Conservation (phyloP, 2,113 vertebrate species). For the Engystomops pustulosus region DNA sequence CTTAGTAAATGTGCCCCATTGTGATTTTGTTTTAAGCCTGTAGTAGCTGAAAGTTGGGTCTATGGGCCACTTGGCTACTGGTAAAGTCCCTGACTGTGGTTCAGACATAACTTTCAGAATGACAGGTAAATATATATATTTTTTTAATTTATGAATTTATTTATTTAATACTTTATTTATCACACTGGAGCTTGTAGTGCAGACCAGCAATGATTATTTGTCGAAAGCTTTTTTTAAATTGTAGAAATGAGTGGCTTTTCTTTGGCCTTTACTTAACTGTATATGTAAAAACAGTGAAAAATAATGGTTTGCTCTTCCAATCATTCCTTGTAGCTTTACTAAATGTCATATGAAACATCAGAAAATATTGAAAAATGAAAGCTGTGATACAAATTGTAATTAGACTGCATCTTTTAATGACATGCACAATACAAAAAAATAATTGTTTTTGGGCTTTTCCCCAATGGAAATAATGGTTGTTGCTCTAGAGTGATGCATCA, state of each 20-base stretch:
- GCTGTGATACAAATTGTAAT: neutral
- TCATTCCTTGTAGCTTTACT: neutral
- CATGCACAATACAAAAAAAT: neutral
- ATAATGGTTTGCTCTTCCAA: neutral
- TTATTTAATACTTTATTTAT: too few relatives aligned
- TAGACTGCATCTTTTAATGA: neutral
- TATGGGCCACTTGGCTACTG: too few relatives aligned
- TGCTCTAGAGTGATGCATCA: neutral
- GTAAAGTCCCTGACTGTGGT: too few relatives aligned
- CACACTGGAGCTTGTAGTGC: too few relatives aligned
- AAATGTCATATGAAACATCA: constrained; percentile 10
- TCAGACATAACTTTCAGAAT: too few relatives aligned
- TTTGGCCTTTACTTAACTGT: neutral
- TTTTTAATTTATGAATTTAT: too few relatives aligned
- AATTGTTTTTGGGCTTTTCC: constrained; percentile 12
- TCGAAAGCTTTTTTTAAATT: neutral
- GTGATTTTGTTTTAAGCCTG: too few relatives aligned
- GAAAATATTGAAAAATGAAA: constrained; percentile 6
- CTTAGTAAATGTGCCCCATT: too few relatives aligned
- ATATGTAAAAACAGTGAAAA: neutral
- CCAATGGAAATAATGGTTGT: constrained; percentile 22
- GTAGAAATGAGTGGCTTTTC: neutral
- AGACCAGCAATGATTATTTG: neutral
- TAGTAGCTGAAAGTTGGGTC: too few relatives aligned
- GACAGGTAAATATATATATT: too few relatives aligned